These are phyloP conservation scores for Elephas maximus DNA, from an alignment of 2,113 vertebrate species.

Conservation along the genomic window DNA sequence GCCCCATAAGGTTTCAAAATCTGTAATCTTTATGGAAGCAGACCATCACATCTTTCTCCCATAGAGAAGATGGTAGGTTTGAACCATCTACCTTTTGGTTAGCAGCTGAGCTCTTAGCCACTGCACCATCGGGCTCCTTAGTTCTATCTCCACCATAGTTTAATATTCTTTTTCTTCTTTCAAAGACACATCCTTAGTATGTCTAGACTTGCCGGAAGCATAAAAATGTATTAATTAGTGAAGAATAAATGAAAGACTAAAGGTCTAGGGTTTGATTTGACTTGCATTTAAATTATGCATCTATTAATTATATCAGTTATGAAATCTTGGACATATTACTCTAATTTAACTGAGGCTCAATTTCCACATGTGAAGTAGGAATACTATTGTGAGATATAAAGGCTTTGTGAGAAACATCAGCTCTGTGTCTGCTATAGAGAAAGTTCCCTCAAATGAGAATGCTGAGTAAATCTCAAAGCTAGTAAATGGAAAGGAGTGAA, in stretches of 20 bases:
- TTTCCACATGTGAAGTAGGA: neutral
- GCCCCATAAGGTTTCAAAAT: no score
- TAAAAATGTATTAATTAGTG: neutral
- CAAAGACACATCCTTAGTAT: neutral
- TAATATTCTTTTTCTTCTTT: neutral
- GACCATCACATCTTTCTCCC: no score
- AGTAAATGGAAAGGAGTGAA: neutral
- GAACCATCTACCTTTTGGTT: no score
- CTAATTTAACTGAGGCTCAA: neutral
- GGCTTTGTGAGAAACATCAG: neutral
- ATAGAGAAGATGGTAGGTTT: no score
- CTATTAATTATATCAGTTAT: neutral
- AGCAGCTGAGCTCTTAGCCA: no score
- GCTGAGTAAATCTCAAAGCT: neutral
- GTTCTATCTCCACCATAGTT: neutral
- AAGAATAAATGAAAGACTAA: neutral
- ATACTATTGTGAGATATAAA: neutral
- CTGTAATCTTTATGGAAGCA: no score
- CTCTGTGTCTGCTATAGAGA: neutral
- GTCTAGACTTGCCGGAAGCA: neutral
- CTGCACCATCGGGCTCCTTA: no score
- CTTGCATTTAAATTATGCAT: neutral
- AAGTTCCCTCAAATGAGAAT: neutral
- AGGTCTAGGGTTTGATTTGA: neutral
- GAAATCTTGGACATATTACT: no score